phyloP scores from a whole-genome alignment of 2,888 invertebrate genomes.

The Agonopterix alstromeriana region DNA sequence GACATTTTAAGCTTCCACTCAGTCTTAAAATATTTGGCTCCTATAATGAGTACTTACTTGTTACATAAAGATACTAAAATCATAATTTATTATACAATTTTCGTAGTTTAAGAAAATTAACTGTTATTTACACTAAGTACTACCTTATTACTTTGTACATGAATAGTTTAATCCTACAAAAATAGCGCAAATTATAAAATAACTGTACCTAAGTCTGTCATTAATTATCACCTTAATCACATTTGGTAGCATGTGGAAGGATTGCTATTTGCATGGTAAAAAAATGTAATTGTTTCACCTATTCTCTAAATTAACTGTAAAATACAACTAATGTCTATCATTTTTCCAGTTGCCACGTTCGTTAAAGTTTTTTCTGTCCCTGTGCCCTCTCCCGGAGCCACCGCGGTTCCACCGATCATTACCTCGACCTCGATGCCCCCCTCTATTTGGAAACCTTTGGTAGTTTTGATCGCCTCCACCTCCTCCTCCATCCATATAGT shows the following conservation, averaged over 20 bases:
- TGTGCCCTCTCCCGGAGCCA: constrained; percentile 60
- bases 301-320: not conserved
- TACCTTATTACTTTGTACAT: constrained; percentile 26
- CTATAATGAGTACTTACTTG: constrained; percentile 45
- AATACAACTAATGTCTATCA: constrained; percentile 62
- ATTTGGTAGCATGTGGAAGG: constrained; percentile 55
- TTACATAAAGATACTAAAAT: constrained; percentile 8
- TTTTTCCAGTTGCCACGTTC: constrained; percentile 72
- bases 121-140: constrained; percentile 39
- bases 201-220: constrained; percentile 42
- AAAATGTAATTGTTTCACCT: constrained; percentile 9
- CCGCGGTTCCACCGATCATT: constrained; percentile 68
- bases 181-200: constrained; percentile 39
- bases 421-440: constrained; percentile 60
- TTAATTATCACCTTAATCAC: constrained; percentile 62
- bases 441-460: constrained; percentile 59
- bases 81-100: constrained; percentile 21
- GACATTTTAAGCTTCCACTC: constrained; percentile 36
- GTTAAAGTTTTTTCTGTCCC: constrained; percentile 68
- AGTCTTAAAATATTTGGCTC: constrained; percentile 75
- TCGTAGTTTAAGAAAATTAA: constrained; percentile 23
- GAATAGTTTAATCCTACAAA: constrained; percentile 31
- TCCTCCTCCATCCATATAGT: constrained; percentile 43
- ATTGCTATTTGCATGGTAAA: constrained; percentile 20
- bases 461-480: constrained; percentile 43